Evolutionary conservation across 2,888 invertebrate species (phyloP), one percentile per base, ranked within the genome.

Genomic region (Marasmarcha lunaedactyla): DNA sequence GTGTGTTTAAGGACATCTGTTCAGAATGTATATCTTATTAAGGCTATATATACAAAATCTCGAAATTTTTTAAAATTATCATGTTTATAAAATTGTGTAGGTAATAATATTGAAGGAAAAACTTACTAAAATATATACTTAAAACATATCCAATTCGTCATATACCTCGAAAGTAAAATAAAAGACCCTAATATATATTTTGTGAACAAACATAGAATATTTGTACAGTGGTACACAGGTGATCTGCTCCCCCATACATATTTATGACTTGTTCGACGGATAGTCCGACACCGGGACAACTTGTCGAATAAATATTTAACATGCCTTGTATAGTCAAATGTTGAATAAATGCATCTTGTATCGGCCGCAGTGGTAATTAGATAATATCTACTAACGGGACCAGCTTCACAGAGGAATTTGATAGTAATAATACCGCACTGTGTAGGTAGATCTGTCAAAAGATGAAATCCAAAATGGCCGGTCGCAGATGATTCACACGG

Each of bases 221-320:
- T 66, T 61, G 61, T 69, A 63, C 67, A 73, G 69, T 70, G 57
- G 58, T 50, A 50, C 59, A 56, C 65, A 68, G 68, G 65, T 71
- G 68, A 69, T 65, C 64, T 62, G 61, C 65, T 60, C 61, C 64
- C 55, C 63, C 62, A 71, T 79, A 71, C 77, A 79, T 79, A 83
- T 83, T 77, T 72, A 81, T 81, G 68, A 71, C 59, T 59, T 66
- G 71, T 77, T 66, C 71, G 65, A 72, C 73, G 68, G 59, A 67
- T 61, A 64, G 64, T 58, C 55, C 60, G 59, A 69, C 70, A 71
- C 71, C 63, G 64, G 61, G 63, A 59, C 65, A 60, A 67, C 54
- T 51, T 60, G 52, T 51, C 50, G 43, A 51, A 63, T 61, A 61
- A 77, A 76, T 73, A 70, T 77, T 76, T 70, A 62, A 56, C 53